Conservation (phyloP, 2,797 vertebrate genomes). For the Cottoperca gobio region DNA sequence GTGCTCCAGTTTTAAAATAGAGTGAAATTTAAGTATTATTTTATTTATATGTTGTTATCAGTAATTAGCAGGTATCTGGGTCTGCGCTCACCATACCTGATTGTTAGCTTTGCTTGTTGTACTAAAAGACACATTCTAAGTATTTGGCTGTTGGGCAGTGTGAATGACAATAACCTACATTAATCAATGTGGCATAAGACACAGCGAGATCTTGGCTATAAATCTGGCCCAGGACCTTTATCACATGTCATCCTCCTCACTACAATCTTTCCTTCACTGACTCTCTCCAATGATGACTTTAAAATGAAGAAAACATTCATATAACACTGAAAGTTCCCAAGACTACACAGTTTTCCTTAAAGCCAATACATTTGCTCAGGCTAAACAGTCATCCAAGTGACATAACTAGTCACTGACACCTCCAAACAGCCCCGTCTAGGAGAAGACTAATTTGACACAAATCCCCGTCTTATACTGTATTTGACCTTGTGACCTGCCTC, state of each 20-base stretch:
- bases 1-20: no score
- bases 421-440: slow-evolving; percentile 55
- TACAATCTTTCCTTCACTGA: not conserved
- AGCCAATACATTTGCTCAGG: slow-evolving; percentile 11
- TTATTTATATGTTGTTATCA: no score
- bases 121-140: no score
- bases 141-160: no score
- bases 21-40: no score
- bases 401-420: slow-evolving; percentile 49
- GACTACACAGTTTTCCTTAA: slow-evolving; percentile 2
- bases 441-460: slow-evolving; percentile 82
- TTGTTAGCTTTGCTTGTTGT: no score
- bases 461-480: slow-evolving; percentile 80
- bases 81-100: no score
- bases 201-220: not conserved
- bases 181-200: no score
- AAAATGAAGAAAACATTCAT: not conserved
- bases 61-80: no score
- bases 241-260: not conserved
- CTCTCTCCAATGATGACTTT: not conserved
- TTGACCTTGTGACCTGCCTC: slow-evolving; percentile 70
- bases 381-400: slow-evolving; percentile 26
- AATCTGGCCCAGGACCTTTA: not conserved
- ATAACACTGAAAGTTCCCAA: not conserved
- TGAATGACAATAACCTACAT: no score